Evolutionary conservation across 2,797 vertebrate genomes (phyloP).

Genomic region (Pelobates cultripes): DNA sequence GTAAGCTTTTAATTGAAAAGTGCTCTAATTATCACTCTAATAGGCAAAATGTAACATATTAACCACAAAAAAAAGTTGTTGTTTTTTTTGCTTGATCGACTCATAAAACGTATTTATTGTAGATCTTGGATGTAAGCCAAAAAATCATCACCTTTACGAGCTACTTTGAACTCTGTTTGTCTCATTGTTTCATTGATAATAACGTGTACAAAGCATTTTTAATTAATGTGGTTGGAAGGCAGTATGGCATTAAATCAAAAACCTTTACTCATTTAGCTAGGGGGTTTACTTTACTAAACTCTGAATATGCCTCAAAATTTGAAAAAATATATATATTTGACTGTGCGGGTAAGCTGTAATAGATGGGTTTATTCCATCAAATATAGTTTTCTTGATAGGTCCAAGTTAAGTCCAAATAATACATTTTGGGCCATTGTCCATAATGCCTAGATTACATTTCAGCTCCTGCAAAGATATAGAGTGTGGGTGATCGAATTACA

Average conservation of each 20-base stretch:
- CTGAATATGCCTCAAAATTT: too few species aligned
- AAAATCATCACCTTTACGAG: conserved; percentile 59
- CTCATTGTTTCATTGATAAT: conserved; percentile 67
- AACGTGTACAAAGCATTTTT: conserved; percentile 62
- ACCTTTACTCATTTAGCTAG: conserved; percentile 1
- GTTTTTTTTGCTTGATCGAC: conserved; percentile 53
- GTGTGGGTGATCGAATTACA: too few species aligned
- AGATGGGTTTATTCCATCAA: too few species aligned
- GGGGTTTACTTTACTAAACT: too few species aligned
- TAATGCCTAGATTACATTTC: too few species aligned
- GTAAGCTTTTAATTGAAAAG: conserved; percentile 56
- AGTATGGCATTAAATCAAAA: conserved; percentile 35
- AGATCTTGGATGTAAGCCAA: conserved; percentile 64
- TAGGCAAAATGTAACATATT: conserved; percentile 61
- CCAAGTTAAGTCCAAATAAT: too few species aligned
- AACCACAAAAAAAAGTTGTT: conserved; percentile 57
- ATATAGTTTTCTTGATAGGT: too few species aligned
- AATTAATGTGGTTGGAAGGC: conserved; percentile 61
- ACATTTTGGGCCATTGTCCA: too few species aligned
- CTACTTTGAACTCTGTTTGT: conserved; percentile 61
- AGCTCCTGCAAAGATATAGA: too few species aligned
- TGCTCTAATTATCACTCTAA: conserved; percentile 53
- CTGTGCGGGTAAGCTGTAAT: too few species aligned
- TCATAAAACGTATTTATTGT: conserved; percentile 61
- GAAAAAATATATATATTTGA: too few species aligned